phyloP scores from a whole-genome alignment of 2,797 vertebrate genomes.

The Falco rusticolus region DNA sequence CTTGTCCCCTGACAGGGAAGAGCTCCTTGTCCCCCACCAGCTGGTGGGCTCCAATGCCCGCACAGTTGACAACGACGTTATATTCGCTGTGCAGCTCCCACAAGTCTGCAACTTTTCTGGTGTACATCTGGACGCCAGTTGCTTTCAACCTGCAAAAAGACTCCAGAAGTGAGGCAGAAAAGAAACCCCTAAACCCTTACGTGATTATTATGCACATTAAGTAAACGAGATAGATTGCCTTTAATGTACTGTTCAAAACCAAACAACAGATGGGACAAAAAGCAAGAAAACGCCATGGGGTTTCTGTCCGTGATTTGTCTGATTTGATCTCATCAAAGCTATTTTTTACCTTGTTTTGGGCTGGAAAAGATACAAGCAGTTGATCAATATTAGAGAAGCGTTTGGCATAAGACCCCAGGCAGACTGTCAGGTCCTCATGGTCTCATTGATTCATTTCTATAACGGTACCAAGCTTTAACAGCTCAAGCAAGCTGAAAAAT shows the following conservation, averaged over 20 bases:
- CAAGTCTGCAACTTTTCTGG: conserved; percentile 79
- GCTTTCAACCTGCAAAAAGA: conserved; percentile 80
- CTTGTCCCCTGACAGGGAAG: conserved; percentile 87
- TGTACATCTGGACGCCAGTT: conserved; percentile 76
- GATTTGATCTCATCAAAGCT: neutral
- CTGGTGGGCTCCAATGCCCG: conserved; percentile 83
- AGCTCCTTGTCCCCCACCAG: conserved; percentile 80
- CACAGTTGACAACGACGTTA: conserved; percentile 89
- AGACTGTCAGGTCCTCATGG: neutral
- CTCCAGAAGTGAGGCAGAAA: neutral
- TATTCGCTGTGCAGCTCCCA: conserved; percentile 82
- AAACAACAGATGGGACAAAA: neutral
- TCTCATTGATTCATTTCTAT: neutral
- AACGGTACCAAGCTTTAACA: neutral
- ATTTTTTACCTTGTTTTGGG: neutral
- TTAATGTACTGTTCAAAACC: neutral
- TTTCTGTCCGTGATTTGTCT: neutral
- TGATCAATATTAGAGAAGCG: neutral
- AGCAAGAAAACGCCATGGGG: neutral
- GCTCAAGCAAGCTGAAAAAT: neutral
- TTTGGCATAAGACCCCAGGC: neutral
- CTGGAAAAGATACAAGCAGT: neutral
- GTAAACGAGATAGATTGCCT: neutral
- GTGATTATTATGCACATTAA: neutral
- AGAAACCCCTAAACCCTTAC: neutral